Evolutionary conservation across 2,797 vertebrate species (phyloP).

Genomic region (Pseudochirops corinnae): DNA sequence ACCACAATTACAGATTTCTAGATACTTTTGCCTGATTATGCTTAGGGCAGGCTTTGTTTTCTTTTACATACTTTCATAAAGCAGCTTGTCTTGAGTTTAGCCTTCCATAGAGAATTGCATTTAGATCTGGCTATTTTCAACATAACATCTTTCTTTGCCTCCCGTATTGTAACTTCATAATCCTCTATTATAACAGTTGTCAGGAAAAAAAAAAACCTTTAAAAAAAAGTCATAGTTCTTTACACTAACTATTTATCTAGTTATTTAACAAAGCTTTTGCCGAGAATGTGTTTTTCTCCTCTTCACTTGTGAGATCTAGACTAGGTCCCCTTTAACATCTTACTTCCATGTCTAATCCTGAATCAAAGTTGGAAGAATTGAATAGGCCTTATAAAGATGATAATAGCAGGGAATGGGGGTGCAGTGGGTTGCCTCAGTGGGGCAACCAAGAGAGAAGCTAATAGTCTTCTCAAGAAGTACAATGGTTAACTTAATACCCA

Average conservation of each 20-base stretch:
- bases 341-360: constrained; percentile 14
- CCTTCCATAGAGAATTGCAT: background rate
- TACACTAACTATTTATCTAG: background rate
- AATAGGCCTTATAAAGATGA: background rate
- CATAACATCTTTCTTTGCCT: constrained; percentile 47
- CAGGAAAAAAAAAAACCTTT: constrained; percentile 13
- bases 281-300: constrained; percentile 16
- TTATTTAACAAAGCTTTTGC: constrained; percentile 6
- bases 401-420: background rate
- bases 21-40: background rate
- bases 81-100: background rate
- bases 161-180: constrained; percentile 4
- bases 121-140: constrained; percentile 1
- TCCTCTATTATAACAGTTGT: constrained; percentile 3
- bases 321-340: constrained; percentile 7
- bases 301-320: background rate
- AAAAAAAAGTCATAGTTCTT: constrained; percentile 15
- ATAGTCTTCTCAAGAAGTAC: background rate
- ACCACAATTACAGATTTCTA: background rate
- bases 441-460: background rate
- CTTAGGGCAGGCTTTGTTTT: background rate
- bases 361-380: constrained; percentile 37
- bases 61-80: background rate
- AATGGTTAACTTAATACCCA: background rate
- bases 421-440: background rate